Conservation (phyloP, 1,140 invertebrate genomes). For the Lutraria rhynchaena region DNA sequence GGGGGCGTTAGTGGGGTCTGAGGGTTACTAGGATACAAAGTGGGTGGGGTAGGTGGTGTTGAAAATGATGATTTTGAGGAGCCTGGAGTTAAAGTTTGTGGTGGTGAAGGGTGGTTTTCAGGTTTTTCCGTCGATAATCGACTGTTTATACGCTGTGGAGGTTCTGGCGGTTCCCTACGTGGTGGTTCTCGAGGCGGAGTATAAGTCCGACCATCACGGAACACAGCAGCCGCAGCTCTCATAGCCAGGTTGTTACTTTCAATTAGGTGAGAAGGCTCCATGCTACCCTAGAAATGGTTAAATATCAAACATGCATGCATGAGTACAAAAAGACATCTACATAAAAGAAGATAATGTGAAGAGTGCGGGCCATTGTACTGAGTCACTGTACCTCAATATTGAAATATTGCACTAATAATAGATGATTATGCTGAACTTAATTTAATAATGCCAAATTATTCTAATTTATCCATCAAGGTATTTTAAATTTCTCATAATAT, state of each 20-base stretch:
- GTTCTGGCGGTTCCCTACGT: conserved; percentile 32
- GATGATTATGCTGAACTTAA: too few relatives aligned
- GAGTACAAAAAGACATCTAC: background rate
- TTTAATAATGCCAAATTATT: too few relatives aligned
- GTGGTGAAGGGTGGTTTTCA: conserved; percentile 26
- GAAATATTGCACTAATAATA: too few relatives aligned
- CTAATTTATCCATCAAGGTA: too few relatives aligned
- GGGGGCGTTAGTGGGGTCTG: conserved; percentile 47
- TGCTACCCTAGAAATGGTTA: conserved; percentile 37
- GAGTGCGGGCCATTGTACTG: too few relatives aligned
- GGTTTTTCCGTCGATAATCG: conserved; percentile 20
- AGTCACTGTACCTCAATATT: too few relatives aligned
- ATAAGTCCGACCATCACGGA: conserved; percentile 5
- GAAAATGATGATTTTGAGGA: conserved; percentile 14
- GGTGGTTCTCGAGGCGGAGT: conserved; percentile 1
- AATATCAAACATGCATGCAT: conserved; percentile 45
- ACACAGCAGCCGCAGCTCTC: conserved; percentile 40
- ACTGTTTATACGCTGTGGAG: conserved; percentile 44
- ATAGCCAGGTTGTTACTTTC: conserved; percentile 53
- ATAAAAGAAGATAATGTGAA: too few relatives aligned
- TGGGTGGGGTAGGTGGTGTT: conserved; percentile 37
- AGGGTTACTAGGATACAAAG: conserved; percentile 38
- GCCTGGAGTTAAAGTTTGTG: conserved; percentile 25
- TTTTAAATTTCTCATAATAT: too few relatives aligned
- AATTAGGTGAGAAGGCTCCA: conserved; percentile 25